Evolutionary conservation across 2,888 invertebrate species (phyloP).

Genomic region (Drosophila heteroneura): DNA sequence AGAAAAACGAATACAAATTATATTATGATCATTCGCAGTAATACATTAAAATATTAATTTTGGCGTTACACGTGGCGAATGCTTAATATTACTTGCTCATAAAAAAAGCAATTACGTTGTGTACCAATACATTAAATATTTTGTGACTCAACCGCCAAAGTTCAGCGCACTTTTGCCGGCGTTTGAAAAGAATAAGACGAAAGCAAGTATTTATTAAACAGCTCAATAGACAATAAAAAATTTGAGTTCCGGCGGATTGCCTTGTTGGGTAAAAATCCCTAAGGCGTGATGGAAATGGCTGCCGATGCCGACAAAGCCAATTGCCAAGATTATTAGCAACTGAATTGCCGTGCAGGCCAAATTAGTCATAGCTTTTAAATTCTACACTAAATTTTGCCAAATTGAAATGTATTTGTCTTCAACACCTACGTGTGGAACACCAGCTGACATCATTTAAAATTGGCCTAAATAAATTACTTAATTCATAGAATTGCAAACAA

Average conservation of each 20-base stretch:
- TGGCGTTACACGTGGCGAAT: conserved; percentile 55
- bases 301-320: conserved; percentile 45
- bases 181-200: not conserved
- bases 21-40: conserved; percentile 10
- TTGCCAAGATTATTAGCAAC: not conserved
- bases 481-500: conserved; percentile 1
- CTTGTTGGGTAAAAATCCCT: conserved; percentile 14
- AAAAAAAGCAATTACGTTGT: conserved; percentile 50
- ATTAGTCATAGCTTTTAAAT: not conserved
- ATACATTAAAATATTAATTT: conserved; percentile 14
- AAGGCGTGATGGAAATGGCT: conserved; percentile 45
- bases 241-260: conserved; percentile 29
- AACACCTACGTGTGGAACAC: conserved; percentile 25
- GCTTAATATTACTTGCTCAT: conserved; percentile 40
- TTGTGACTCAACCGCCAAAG: conserved; percentile 52
- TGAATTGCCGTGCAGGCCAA: not conserved
- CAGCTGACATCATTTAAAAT: conserved; percentile 39
- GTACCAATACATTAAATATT: not conserved
- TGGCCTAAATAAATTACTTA: conserved; percentile 1
- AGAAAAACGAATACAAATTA: conserved; percentile 12
- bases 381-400: conserved; percentile 5
- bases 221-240: conserved; percentile 5
- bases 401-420: conserved; percentile 29
- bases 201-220: conserved; percentile 9
- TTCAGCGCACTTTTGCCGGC: conserved; percentile 51